Percentiles rank a stretch among this genome's conserved stretches.
Evolutionary conservation across 2,113 vertebrate genomes (phyloP).

Genomic region (Phylloscopus trochilus): DNA sequence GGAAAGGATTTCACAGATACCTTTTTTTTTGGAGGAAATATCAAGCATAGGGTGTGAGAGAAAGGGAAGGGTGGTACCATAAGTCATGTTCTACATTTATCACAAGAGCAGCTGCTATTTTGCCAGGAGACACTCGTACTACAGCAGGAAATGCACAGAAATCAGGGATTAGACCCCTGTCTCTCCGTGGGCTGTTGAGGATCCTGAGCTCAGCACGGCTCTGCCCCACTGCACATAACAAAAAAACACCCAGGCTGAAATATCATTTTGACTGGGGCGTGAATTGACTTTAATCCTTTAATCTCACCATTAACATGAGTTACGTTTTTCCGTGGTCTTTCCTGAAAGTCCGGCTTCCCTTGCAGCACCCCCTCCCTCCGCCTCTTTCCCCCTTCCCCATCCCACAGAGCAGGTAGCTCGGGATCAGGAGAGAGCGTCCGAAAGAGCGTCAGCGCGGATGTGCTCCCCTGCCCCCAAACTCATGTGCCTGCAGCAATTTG

Average conservation of each 20-base stretch:
- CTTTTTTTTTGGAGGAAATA: background rate
- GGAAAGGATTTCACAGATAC: background rate
- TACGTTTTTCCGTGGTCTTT: background rate
- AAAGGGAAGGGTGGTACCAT: background rate
- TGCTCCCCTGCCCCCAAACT: background rate
- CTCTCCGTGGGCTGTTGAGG: rapidly evolving
- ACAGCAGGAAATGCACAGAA: background rate
- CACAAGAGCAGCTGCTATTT: background rate
- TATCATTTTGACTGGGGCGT: background rate
- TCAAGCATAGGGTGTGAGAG: background rate
- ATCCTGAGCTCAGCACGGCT: background rate
- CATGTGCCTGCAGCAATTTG: background rate
- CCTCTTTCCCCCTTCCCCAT: background rate
- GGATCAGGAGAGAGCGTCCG: background rate
- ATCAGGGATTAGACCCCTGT: background rate
- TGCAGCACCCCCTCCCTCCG: background rate
- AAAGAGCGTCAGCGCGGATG: background rate
- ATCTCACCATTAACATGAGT: background rate
- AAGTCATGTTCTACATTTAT: background rate
- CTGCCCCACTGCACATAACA: background rate
- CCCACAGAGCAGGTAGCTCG: background rate
- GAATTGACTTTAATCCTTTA: slow-evolving; percentile 12
- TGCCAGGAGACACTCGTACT: background rate
- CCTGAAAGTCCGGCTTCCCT: background rate
- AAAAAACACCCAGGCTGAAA: background rate